A percentile compares a stretch with the other conserved stretches of the same genome.
phyloP scores from a whole-genome alignment of 2,113 vertebrate species.

The Callipepla squamata region DNA sequence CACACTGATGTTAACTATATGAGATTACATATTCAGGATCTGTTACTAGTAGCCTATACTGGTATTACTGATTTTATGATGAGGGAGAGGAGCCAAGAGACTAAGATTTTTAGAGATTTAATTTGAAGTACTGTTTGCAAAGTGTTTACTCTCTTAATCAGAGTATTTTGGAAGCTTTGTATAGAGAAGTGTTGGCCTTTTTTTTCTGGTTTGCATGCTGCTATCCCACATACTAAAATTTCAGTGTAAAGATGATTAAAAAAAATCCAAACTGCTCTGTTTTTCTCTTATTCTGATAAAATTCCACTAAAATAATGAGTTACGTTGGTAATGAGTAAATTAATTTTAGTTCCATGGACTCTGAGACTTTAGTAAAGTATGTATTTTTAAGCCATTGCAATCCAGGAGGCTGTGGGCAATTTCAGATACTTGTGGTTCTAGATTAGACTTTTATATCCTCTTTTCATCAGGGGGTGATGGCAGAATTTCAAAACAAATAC shows the following conservation, averaged over 20 bases:
- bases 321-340: not conserved
- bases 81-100: not conserved
- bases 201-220: not conserved
- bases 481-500: not conserved
- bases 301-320: not conserved
- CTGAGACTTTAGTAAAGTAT: not conserved
- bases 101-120: not conserved
- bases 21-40: not conserved
- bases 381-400: not conserved
- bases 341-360: not conserved
- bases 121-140: not conserved
- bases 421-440: not conserved
- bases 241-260: not conserved
- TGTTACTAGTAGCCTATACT: not conserved
- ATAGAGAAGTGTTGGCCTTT: not conserved
- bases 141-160: not conserved
- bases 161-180: not conserved
- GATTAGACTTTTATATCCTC: not conserved
- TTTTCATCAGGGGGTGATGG: not conserved
- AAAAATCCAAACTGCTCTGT: not conserved
- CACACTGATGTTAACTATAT: not conserved
- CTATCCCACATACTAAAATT: not conserved
- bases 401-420: not conserved
- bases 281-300: not conserved
- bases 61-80: not conserved